phyloP scores from a whole-genome alignment of 1,140 invertebrate species.

The Neodiprion lecontei region DNA sequence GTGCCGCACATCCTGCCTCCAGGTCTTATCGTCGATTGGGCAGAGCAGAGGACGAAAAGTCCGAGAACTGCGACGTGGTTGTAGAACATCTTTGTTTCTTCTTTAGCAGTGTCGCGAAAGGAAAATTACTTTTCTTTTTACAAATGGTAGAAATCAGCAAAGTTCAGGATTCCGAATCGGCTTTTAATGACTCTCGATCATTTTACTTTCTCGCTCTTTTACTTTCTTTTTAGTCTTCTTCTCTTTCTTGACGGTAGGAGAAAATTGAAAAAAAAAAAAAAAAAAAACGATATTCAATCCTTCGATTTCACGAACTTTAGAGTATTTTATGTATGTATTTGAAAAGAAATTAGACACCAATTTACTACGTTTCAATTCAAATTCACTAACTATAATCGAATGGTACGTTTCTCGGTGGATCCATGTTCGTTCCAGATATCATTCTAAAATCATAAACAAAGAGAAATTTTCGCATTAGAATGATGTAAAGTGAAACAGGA shows the following conservation, averaged over 20 bases:
- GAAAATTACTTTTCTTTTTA: too few relatives aligned
- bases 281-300: too few relatives aligned
- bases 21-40: conserved; percentile 50
- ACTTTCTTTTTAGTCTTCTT: too few relatives aligned
- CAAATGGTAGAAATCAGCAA: too few relatives aligned
- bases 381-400: conserved; percentile 29
- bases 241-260: too few relatives aligned
- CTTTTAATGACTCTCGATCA: too few relatives aligned
- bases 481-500: neutral
- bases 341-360: too few relatives aligned
- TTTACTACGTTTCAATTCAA: neutral
- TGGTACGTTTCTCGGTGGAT: conserved; percentile 33
- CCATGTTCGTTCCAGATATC: conserved; percentile 26
- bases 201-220: too few relatives aligned
- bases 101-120: neutral
- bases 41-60: conserved; percentile 20
- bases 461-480: neutral
- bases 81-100: conserved; percentile 17
- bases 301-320: too few relatives aligned
- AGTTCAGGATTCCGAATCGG: too few relatives aligned
- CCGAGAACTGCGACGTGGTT: conserved; percentile 17
- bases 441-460: neutral
- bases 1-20: conserved; percentile 60
- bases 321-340: too few relatives aligned
- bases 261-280: too few relatives aligned